These are phyloP conservation scores for Caenorhabditis afra DNA, from an alignment of 2,888 invertebrate species.

Conservation along the genomic window DNA sequence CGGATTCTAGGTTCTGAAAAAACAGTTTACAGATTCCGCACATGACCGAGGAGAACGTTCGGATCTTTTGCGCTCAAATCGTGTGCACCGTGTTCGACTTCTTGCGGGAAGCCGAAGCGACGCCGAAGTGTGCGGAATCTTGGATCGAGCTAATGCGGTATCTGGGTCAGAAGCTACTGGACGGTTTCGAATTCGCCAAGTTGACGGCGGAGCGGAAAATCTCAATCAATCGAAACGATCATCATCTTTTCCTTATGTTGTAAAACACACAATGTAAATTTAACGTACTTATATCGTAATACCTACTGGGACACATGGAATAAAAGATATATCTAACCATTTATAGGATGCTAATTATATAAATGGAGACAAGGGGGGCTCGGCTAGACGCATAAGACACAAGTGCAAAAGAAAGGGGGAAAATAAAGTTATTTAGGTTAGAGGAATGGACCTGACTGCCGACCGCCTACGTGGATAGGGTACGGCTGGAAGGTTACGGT, in stretches of 20 bases:
- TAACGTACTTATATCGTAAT: neutral
- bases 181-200: constrained; percentile 70
- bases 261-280: constrained; percentile 17
- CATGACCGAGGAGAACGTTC: constrained; percentile 72
- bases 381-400: constrained; percentile 7
- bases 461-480: neutral
- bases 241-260: constrained; percentile 65
- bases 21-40: constrained; percentile 52
- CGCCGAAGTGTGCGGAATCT: constrained; percentile 66
- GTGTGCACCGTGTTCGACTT: constrained; percentile 73
- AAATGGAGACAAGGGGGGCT: constrained; percentile 27
- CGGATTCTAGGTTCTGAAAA: neutral
- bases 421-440: neutral
- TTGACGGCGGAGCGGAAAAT: constrained; percentile 67
- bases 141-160: constrained; percentile 74
- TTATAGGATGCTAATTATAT: constrained; percentile 57
- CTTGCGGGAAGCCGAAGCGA: constrained; percentile 64
- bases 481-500: constrained; percentile 54
- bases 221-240: constrained; percentile 69
- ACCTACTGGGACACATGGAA: neutral
- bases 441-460: constrained; percentile 16
- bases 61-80: constrained; percentile 74
- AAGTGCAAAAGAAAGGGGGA: constrained; percentile 21
- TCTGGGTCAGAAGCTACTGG: constrained; percentile 70
- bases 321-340: constrained; percentile 44